These are phyloP conservation scores for Epinephelus coioides DNA, from an alignment of 2,797 vertebrate species.

Conservation along the genomic window DNA sequence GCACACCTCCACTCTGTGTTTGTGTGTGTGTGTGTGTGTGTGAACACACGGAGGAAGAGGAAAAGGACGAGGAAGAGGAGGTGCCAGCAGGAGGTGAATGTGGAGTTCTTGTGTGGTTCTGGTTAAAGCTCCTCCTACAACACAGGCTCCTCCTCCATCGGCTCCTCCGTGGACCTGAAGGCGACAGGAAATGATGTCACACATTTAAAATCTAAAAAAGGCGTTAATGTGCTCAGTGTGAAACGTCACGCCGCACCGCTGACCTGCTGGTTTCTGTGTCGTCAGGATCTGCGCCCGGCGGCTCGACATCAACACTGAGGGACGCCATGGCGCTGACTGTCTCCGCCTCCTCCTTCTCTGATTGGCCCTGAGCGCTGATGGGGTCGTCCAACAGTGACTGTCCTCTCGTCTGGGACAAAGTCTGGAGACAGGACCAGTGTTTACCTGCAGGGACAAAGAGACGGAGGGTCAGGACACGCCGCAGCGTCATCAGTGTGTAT, in stretches of 20 bases:
- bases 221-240: too few species aligned
- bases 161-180: conserved; percentile 91
- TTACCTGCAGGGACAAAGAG: conserved; percentile 82
- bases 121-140: conserved; percentile 83
- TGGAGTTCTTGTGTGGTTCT: conserved; percentile 64
- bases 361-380: conserved; percentile 67
- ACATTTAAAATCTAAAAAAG: too few species aligned
- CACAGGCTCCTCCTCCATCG: conserved; percentile 95
- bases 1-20: conserved; percentile 33
- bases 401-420: conserved; percentile 84
- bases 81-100: conserved; percentile 71
- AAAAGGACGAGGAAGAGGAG: conserved; percentile 62
- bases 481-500: background rate
- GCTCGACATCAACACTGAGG: conserved; percentile 92
- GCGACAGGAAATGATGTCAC: too few species aligned
- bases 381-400: conserved; percentile 88
- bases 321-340: conserved; percentile 96
- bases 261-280: conserved; percentile 82
- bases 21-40: conserved; percentile 33
- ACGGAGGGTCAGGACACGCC: background rate
- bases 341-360: conserved; percentile 92
- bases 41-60: conserved; percentile 56
- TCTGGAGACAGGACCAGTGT: conserved; percentile 93
- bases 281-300: conserved; percentile 68
- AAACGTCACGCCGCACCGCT: background rate